Evolutionary conservation across 1,140 invertebrate genomes (phyloP).

Genomic region (Neodiprion lecontei): DNA sequence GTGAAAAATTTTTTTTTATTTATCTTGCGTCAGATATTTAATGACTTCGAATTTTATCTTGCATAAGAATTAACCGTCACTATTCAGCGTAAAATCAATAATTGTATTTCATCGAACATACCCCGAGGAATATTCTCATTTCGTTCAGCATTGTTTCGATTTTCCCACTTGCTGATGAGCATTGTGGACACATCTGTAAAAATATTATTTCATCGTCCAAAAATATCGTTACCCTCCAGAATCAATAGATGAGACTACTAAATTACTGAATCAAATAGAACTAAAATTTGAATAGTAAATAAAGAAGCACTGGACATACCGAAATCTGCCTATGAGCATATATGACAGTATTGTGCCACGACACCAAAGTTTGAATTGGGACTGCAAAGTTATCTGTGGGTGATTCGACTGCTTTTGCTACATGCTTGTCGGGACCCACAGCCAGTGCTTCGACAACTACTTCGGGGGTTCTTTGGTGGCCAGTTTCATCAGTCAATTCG

Average conservation of each 20-base stretch:
- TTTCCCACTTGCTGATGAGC: not conserved
- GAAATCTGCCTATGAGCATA: not conserved
- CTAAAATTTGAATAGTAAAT: too few relatives aligned
- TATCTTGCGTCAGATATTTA: too few relatives aligned
- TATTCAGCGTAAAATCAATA: too few relatives aligned
- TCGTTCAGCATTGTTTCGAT: not conserved
- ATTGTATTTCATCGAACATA: not conserved
- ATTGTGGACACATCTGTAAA: not conserved
- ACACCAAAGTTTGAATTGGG: not conserved
- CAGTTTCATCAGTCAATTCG: not conserved
- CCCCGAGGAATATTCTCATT: not conserved
- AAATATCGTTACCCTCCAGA: too few relatives aligned
- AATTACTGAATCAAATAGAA: too few relatives aligned
- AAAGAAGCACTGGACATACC: not conserved
- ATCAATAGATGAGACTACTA: too few relatives aligned
- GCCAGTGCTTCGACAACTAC: not conserved
- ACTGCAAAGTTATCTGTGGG: not conserved
- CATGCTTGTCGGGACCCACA: too few relatives aligned
- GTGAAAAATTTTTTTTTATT: too few relatives aligned
- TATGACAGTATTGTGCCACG: not conserved
- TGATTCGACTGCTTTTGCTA: not conserved
- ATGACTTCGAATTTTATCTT: too few relatives aligned
- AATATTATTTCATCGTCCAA: not conserved
- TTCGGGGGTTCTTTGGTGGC: not conserved
- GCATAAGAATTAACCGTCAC: too few relatives aligned